These are phyloP conservation scores for Molossus alvarezi DNA, from an alignment of 2,797 vertebrate species.

Conservation along the genomic window DNA sequence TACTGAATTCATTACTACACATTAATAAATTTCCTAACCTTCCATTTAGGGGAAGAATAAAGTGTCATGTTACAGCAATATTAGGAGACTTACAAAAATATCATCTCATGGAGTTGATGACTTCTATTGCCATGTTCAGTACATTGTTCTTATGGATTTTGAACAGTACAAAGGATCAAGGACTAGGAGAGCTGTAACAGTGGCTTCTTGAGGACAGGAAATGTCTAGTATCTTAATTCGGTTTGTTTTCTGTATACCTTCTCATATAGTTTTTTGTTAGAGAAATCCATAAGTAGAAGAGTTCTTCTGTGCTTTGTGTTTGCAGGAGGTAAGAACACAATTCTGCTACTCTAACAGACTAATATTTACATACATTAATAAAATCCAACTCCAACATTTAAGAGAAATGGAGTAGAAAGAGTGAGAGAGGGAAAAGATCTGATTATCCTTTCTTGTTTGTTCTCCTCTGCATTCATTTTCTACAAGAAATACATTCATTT, in stretches of 20 bases:
- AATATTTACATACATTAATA: neutral
- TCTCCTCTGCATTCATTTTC: slow-evolving; percentile 9
- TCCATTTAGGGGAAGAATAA: neutral
- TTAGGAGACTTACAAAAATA: neutral
- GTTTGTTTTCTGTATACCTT: neutral
- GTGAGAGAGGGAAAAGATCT: neutral
- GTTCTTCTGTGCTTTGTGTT: neutral
- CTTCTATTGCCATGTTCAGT: neutral
- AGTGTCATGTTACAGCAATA: neutral
- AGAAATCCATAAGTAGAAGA: neutral
- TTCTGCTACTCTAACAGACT: neutral
- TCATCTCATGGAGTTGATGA: neutral
- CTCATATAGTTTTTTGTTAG: neutral
- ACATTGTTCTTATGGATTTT: neutral
- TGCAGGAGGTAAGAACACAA: neutral
- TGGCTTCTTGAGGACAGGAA: neutral
- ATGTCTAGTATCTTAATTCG: neutral
- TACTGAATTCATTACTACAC: neutral
- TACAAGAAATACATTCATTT: neutral
- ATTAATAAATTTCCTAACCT: neutral
- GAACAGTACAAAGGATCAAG: neutral
- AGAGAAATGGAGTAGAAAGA: neutral
- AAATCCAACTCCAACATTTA: neutral
- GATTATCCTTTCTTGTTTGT: neutral
- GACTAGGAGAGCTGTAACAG: neutral